Evolutionary conservation across 2,113 vertebrate genomes (phyloP).

Genomic region (Numenius arquata): DNA sequence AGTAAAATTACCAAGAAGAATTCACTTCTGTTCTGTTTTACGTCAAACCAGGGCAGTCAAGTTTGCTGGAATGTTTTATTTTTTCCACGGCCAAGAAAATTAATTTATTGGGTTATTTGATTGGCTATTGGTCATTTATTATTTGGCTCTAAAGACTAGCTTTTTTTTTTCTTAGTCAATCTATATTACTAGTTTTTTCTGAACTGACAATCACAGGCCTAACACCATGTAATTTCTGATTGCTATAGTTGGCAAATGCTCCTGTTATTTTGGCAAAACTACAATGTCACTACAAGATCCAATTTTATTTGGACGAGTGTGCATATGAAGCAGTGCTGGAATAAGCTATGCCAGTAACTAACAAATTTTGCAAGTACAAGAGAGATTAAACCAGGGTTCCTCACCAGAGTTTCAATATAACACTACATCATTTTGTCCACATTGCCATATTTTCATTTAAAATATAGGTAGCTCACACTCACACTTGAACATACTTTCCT

Average conservation of each 20-base stretch:
- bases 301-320: not conserved
- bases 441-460: not conserved
- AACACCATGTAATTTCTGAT: rapidly evolving
- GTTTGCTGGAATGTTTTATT: not conserved
- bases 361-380: not conserved
- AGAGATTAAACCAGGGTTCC: not conserved
- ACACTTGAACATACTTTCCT: not conserved
- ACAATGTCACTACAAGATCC: not conserved
- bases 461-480: not conserved
- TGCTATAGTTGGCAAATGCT: not conserved
- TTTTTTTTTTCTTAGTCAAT: no score
- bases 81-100: not conserved
- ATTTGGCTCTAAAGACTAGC: no score
- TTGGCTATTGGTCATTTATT: not conserved
- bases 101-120: not conserved
- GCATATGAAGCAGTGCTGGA: not conserved
- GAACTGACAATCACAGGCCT: not conserved
- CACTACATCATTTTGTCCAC: not conserved
- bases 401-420: not conserved
- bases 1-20: not conserved
- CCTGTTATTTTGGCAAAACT: not conserved
- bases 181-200: not conserved
- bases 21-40: not conserved
- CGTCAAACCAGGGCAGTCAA: not conserved
- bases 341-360: not conserved